Evolutionary conservation across 2,888 invertebrate genomes (phyloP), one percentile per base, ranked within the genome.

Genomic region (Piscicola geometra): DNA sequence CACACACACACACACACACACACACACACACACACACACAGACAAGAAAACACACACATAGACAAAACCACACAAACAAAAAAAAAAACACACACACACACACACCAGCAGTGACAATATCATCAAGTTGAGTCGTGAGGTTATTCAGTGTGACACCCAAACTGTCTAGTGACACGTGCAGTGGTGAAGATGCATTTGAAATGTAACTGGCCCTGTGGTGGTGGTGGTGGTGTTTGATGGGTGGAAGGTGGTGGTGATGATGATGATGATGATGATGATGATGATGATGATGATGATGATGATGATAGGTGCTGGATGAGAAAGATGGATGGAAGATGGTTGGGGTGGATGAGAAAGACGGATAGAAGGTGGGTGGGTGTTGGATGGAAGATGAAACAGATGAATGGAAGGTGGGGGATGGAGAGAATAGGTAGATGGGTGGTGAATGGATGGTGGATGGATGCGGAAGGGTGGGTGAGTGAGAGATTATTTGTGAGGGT

Each of bases 231-330:
- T n/a, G n/a, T n/a, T n/a, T n/a, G n/a, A n/a, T n/a, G n/a, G n/a
- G n/a, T n/a, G n/a, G n/a, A n/a, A n/a, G n/a, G n/a, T n/a, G n/a
- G n/a, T n/a, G n/a, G 15, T 41, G 41, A 15, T 41, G 41, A 0
- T n/a, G 70, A 70, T 36, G 70, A 70, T 70, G 70, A 18, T 5
- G 70, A 36, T 36, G 70, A 70, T 41, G 70, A 15, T 41, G n/a
- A 41, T 41, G 41, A 15, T 41, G 41, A 0, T n/a, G 70, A 70
- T 36, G 70, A 70, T 70, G 70, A 18, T 5, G 70, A 36, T 36
- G 70, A 70, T 41, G 70, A 15, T 41, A 15, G 9, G 41, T 9
- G 15, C 15, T 5, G 15, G 5, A 41, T 41, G 41, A 41, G 15
- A 41, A 41, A 15, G 15, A 41, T n/a, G n/a, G n/a, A n/a, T n/a